Evolutionary conservation across 2,113 vertebrate genomes (phyloP).

Genomic region (Etheostoma spectabile): DNA sequence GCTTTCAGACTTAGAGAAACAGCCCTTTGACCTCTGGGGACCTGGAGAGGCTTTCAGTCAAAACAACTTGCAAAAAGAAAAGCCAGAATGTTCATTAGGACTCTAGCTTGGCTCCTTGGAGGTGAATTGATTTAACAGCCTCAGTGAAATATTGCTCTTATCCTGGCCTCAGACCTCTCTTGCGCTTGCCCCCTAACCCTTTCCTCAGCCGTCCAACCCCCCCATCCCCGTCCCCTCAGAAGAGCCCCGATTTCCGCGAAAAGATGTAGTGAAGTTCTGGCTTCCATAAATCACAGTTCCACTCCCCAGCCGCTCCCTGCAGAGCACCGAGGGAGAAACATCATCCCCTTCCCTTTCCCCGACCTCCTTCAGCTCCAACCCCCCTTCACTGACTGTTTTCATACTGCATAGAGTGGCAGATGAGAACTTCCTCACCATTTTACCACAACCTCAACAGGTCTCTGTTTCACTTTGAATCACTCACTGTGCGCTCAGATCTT

Average conservation of each 20-base stretch:
- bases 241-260: conserved; percentile 76
- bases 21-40: conserved; percentile 14
- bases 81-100: conserved; percentile 39
- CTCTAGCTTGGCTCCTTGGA: conserved; percentile 39
- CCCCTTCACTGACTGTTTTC: conserved; percentile 32
- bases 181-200: conserved; percentile 65
- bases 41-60: conserved; percentile 32
- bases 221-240: conserved; percentile 5
- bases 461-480: conserved; percentile 42
- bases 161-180: conserved; percentile 57
- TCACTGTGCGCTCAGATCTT: conserved; percentile 69
- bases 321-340: conserved; percentile 66
- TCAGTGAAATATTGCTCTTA: conserved; percentile 75
- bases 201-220: conserved; percentile 7
- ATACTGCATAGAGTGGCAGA: conserved; percentile 39
- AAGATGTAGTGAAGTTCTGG: conserved; percentile 74
- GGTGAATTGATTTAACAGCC: conserved; percentile 73
- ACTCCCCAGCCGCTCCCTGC: conserved; percentile 66
- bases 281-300: conserved; percentile 79
- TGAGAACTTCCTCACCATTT: conserved; percentile 64
- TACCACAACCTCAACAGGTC: conserved; percentile 59
- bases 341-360: conserved; percentile 58
- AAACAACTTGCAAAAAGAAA: conserved; percentile 34
- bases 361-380: conserved; percentile 48
- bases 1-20: conserved; percentile 19